Evolutionary conservation across 2,113 vertebrate species (phyloP).

Genomic region (Sus scrofa): DNA sequence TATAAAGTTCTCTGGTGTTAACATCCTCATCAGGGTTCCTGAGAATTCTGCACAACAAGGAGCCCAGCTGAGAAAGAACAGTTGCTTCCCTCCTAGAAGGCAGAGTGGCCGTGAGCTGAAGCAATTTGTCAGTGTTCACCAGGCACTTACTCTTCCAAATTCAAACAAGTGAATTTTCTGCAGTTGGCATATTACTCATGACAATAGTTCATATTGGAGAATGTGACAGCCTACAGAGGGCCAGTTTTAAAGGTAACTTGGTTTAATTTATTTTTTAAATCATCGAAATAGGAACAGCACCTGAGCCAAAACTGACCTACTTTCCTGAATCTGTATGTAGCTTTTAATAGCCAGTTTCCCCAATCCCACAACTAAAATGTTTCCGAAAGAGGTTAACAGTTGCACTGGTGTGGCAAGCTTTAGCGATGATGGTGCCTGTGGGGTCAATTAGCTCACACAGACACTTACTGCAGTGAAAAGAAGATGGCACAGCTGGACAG

Average conservation of each 20-base stretch:
- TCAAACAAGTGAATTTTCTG: constrained; percentile 72
- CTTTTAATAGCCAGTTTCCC: not conserved
- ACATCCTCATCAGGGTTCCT: constrained; percentile 31
- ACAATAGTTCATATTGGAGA: constrained; percentile 37
- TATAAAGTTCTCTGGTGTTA: constrained; percentile 45
- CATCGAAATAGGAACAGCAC: not conserved
- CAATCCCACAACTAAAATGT: not conserved
- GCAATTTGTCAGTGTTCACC: constrained; percentile 43
- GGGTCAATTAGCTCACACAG: not conserved
- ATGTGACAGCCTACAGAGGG: constrained; percentile 14
- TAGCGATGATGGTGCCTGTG: fast-evolving
- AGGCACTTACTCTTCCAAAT: constrained; percentile 40
- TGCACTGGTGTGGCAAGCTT: not conserved
- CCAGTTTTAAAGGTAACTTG: constrained; percentile 50
- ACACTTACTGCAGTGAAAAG: constrained; percentile 93
- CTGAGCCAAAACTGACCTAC: constrained; percentile 4
- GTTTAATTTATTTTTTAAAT: constrained; percentile 57
- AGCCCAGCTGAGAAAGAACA: constrained; percentile 53
- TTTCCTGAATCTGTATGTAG: not conserved
- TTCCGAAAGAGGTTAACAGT: not conserved
- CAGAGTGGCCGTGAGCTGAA: constrained; percentile 29
- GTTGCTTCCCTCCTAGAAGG: constrained; percentile 18
- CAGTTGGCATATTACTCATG: constrained; percentile 36
- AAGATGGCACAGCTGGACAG: constrained; percentile 90
- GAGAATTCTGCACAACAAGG: not conserved